These are phyloP conservation scores for Moxostoma hubbsi DNA, from an alignment of 2,797 vertebrate species.

Conservation along the genomic window DNA sequence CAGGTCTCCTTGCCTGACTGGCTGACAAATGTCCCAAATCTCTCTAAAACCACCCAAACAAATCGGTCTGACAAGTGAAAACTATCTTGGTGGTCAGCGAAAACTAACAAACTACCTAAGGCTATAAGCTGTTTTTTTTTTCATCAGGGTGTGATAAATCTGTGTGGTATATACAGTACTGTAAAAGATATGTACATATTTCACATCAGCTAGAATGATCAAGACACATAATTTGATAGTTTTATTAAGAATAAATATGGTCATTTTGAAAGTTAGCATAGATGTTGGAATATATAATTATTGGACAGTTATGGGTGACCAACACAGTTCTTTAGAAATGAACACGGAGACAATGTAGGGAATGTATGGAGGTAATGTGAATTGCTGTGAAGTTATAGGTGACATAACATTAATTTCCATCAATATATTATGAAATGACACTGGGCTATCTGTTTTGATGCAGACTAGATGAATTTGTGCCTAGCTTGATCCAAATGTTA, in stretches of 20 bases:
- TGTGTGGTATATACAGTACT: no score
- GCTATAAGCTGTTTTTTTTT: no score
- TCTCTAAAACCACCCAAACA: background rate
- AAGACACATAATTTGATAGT: background rate
- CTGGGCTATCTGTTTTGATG: slow-evolving; percentile 34
- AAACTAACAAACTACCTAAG: no score
- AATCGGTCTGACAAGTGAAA: background rate
- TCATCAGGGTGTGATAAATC: no score
- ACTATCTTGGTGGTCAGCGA: background rate
- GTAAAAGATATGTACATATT: no score
- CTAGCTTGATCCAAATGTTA: background rate
- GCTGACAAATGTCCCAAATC: no score
- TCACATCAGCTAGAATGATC: background rate
- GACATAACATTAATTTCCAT: slow-evolving; percentile 49
- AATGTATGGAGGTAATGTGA: slow-evolving; percentile 41
- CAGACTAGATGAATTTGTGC: background rate
- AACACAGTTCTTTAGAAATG: slow-evolving; percentile 40
- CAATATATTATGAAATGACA: slow-evolving; percentile 48
- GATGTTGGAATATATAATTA: slow-evolving; percentile 10
- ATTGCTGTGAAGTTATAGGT: slow-evolving; percentile 26
- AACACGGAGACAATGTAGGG: slow-evolving; percentile 43
- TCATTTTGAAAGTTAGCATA: slow-evolving; percentile 11
- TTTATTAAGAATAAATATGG: background rate
- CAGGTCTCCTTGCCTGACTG: no score
- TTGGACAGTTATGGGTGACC: slow-evolving; percentile 25